phyloP scores from a whole-genome alignment of 2,113 vertebrate genomes.

The Semicossyphus pulcher region DNA sequence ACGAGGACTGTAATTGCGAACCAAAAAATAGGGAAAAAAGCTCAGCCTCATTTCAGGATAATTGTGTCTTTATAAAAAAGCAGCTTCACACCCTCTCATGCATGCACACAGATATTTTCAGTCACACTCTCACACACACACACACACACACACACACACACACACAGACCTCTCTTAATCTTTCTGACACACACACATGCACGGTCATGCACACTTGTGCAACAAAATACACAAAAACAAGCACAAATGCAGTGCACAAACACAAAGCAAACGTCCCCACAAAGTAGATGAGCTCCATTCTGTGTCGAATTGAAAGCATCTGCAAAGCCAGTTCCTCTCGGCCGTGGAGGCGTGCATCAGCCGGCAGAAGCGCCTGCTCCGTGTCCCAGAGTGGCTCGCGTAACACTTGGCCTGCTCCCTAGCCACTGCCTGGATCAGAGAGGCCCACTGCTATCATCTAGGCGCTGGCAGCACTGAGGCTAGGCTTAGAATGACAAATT shows the following conservation, averaged over 20 bases:
- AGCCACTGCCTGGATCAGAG: slow-evolving; percentile 83
- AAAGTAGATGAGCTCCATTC: slow-evolving; percentile 79
- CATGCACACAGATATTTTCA: slow-evolving; percentile 22
- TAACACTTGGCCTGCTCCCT: slow-evolving; percentile 86
- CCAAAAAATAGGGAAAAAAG: slow-evolving; percentile 23
- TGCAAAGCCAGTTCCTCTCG: slow-evolving; percentile 79
- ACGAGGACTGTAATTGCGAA: slow-evolving; percentile 46
- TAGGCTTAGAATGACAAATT: slow-evolving; percentile 86
- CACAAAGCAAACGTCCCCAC: slow-evolving; percentile 63
- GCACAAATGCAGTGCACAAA: slow-evolving; percentile 41
- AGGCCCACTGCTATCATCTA: slow-evolving; percentile 82
- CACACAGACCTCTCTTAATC: slow-evolving; percentile 51
- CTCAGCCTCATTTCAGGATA: slow-evolving; percentile 65
- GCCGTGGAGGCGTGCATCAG: slow-evolving; percentile 80
- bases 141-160: not conserved
- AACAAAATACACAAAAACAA: slow-evolving; percentile 46
- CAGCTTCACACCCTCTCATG: slow-evolving; percentile 41
- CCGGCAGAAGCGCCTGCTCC: slow-evolving; percentile 74
- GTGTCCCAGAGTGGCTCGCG: slow-evolving; percentile 78
- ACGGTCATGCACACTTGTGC: slow-evolving; percentile 8
- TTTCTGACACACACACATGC: slow-evolving; percentile 47
- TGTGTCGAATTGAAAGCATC: slow-evolving; percentile 80
- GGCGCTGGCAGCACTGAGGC: slow-evolving; percentile 78
- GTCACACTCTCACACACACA: not conserved
- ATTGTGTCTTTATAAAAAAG: slow-evolving; percentile 65